Base-by-base conservation (phyloP, 2,888 invertebrate species). In the Colostygia pectinataria region DNA sequence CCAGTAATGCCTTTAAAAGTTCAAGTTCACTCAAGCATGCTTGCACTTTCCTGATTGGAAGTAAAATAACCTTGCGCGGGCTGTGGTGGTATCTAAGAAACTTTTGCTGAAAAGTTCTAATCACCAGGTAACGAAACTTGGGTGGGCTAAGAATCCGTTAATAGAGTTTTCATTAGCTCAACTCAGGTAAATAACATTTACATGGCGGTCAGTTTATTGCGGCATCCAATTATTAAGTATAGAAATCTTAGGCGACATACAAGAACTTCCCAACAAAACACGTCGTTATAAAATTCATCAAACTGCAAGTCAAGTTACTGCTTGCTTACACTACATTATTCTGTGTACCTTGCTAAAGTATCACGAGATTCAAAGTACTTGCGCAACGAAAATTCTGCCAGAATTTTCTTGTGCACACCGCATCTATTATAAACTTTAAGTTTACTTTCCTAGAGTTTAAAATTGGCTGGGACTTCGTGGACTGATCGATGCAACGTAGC, bases 401-500 rank as follows among this genome's bases (percentile, higher is more conserved):
- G 66, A 74, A 71, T 72, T 76, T 74, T 68, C 59, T 29, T 27
- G 33, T 33, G 46, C 46, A 41, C 36, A 46, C 51, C 31, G 14
- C 37, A 28, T 45, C 24, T 27, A 24, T n/a, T 31, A 45, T 51
- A 20, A 28, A 61, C 70, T 64, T 48, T 70, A 65, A 2, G 1
- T 0, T 1, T 6, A 15, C 4, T 13, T 4, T 0, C 0, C 42
- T 65, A 67, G 29, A 61, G 71, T 65, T 56, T 29, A 32, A 46
- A 55, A 65, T 74, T 12, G 33, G 40, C 37, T 47, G 41, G 9
- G 8, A 5, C 8, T 18, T 7, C 6, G 62, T 45, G 34, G 49
- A 43, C 59, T 68, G 72, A 75, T 78, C 75, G 71, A 78, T 79
- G 79, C 80, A 77, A 68, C 71, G 71, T 68, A 75, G 77, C 78